These are phyloP conservation scores for Myrmecophaga tridactyla DNA, from an alignment of 2,113 vertebrate species.

Conservation along the genomic window DNA sequence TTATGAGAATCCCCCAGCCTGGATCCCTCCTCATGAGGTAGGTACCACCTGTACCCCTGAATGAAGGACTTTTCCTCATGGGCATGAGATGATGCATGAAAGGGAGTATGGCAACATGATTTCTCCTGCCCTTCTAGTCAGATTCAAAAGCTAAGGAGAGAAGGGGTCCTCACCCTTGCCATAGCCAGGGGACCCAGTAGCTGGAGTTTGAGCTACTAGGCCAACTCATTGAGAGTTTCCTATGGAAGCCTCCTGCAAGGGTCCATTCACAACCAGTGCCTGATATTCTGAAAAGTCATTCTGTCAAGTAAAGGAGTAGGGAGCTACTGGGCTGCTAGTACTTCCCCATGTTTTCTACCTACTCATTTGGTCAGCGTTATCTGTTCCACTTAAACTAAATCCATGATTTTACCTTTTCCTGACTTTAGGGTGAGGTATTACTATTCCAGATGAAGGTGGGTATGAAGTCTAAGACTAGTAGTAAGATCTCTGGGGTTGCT, in stretches of 20 bases:
- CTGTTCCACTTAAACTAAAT: background rate
- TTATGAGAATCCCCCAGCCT: conserved; percentile 95
- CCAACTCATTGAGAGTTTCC: background rate
- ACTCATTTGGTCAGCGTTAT: background rate
- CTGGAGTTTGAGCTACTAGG: conserved; percentile 21
- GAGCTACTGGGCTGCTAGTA: background rate
- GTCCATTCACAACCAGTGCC: background rate
- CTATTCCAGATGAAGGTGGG: background rate
- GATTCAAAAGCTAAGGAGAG: background rate
- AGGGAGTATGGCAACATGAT: background rate
- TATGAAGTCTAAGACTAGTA: background rate
- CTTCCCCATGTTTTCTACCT: background rate
- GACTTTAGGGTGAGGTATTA: background rate
- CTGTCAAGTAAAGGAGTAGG: background rate
- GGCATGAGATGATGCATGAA: background rate
- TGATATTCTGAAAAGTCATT: conserved; percentile 44
- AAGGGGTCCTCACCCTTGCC: background rate
- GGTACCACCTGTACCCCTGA: conserved; percentile 17
- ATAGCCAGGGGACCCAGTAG: background rate
- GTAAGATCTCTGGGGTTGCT: conserved; percentile 47
- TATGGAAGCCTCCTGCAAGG: background rate
- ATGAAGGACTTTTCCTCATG: background rate
- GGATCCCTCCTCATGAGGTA: conserved; percentile 95
- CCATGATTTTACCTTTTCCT: background rate
- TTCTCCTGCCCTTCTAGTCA: background rate